Conservation (phyloP, 1,140 invertebrate genomes). For the Pemphigus obesinymphae region DNA sequence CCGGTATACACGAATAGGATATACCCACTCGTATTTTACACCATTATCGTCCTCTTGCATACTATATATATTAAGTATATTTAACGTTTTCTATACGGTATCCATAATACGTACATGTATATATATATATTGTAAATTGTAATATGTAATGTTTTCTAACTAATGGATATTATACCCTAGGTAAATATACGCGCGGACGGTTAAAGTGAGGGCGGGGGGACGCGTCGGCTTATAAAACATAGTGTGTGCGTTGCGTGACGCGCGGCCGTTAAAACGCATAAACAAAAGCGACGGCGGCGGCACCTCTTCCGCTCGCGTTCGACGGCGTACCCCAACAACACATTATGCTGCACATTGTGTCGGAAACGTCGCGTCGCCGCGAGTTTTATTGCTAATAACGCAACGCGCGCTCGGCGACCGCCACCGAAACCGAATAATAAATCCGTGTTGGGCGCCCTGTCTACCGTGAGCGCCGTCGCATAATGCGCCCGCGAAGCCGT, state of each 20-base stretch:
- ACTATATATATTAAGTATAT: too few relatives aligned
- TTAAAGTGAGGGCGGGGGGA: neutral
- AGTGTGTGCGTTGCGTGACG: constrained; percentile 16
- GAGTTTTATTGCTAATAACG: constrained; percentile 23
- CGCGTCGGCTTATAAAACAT: neutral
- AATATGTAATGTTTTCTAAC: neutral
- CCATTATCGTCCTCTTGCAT: neutral
- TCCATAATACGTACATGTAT: too few relatives aligned
- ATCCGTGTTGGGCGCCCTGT: constrained; percentile 7
- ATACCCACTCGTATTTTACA: too few relatives aligned
- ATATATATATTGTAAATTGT: too few relatives aligned
- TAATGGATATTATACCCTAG: neutral
- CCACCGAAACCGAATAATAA: constrained; percentile 19
- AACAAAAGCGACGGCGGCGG: constrained; percentile 10
- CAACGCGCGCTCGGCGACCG: neutral
- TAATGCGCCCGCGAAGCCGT: too few relatives aligned
- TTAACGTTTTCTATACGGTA: neutral
- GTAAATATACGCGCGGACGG: neutral
- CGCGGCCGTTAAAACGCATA: constrained; percentile 33
- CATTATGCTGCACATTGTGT: neutral
- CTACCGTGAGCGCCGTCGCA: too few relatives aligned
- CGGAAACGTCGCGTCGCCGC: constrained; percentile 28
- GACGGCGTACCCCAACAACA: neutral
- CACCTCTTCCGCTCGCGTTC: neutral
- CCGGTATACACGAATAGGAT: too few relatives aligned